Evolutionary conservation across 2,113 vertebrate species (phyloP).

Genomic region (Pomatostomus ruficeps): DNA sequence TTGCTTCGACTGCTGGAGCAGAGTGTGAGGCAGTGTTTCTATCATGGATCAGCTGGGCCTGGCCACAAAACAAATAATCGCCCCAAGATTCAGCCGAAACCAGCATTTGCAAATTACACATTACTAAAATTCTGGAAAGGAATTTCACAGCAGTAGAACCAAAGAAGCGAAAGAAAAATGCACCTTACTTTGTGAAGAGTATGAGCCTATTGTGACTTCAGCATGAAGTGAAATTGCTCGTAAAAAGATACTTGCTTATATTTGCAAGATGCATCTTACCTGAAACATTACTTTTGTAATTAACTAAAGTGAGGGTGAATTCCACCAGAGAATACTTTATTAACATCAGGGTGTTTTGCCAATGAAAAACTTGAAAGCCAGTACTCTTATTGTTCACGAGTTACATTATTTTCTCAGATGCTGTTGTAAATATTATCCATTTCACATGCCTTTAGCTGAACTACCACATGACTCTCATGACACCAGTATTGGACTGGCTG

Average conservation of each 20-base stretch:
- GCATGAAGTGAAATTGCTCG: neutral
- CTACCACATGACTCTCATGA: neutral
- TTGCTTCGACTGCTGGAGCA: constrained; percentile 18
- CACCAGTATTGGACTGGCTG: neutral
- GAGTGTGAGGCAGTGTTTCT: constrained; percentile 86
- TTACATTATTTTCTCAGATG: neutral
- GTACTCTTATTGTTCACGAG: neutral
- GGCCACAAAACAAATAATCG: neutral
- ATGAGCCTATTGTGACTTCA: neutral
- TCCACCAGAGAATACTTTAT: neutral
- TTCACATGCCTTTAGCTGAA: neutral
- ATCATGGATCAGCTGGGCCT: constrained; percentile 96
- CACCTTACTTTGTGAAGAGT: neutral
- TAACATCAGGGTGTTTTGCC: neutral
- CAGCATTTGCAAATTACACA: neutral
- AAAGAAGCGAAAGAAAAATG: neutral
- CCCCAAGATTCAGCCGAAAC: neutral
- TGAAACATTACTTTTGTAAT: neutral
- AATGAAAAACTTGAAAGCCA: neutral
- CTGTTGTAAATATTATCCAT: neutral
- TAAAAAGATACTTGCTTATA: neutral
- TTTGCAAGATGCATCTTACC: neutral
- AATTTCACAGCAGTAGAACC: neutral
- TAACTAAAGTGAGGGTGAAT: neutral
- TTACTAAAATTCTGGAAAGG: neutral